These are phyloP conservation scores for Diaphora mendica DNA, from an alignment of 2,888 invertebrate genomes.

Conservation along the genomic window DNA sequence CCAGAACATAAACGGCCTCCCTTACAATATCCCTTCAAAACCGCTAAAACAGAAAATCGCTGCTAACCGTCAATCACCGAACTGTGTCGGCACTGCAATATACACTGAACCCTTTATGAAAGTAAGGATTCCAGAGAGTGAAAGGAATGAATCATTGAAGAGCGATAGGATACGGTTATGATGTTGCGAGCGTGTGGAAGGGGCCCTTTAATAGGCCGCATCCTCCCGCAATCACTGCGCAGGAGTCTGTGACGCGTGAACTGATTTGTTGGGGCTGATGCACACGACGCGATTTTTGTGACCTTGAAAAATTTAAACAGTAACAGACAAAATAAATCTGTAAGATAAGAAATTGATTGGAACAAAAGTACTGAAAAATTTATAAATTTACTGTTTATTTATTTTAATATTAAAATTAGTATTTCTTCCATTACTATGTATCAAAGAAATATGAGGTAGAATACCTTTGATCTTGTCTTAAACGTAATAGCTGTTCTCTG, in stretches of 20 bases:
- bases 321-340: neutral
- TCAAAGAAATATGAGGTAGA: neutral
- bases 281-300: conserved; percentile 52
- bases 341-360: neutral
- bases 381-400: no score
- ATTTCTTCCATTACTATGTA: neutral
- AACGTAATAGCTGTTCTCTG: no score
- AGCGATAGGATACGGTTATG: conserved; percentile 31
- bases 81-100: conserved; percentile 21
- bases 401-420: no score
- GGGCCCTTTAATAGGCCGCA: conserved; percentile 77
- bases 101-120: conserved; percentile 47
- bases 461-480: neutral
- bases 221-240: conserved; percentile 81
- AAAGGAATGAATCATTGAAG: conserved; percentile 53
- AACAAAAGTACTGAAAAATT: no score
- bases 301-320: conserved; percentile 30
- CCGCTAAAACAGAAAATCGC: conserved; percentile 43
- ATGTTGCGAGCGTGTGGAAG: conserved; percentile 42
- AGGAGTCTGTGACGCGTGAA: conserved; percentile 76
- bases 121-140: conserved; percentile 25
- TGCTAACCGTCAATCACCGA: conserved; percentile 25
- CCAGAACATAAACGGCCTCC: conserved; percentile 33
- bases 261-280: conserved; percentile 57
- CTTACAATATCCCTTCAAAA: conserved; percentile 34